These are phyloP conservation scores for Dasysyrphus albostriatus DNA, from an alignment of 2,888 invertebrate genomes.

Conservation along the genomic window DNA sequence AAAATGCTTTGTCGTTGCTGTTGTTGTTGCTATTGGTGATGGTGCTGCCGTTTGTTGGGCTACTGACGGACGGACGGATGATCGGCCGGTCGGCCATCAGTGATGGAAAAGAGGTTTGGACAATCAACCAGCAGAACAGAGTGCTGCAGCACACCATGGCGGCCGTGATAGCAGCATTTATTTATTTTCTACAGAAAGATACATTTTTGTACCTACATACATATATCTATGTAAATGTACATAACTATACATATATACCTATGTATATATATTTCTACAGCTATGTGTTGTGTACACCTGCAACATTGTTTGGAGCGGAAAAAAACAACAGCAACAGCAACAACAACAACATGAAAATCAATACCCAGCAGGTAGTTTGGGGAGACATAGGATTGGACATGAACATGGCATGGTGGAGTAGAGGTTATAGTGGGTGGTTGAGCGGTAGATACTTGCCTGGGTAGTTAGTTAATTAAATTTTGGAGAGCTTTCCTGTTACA, in stretches of 20 bases:
- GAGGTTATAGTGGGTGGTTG: slow-evolving; percentile 35
- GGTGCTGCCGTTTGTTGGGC: slow-evolving; percentile 36
- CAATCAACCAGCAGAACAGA: slow-evolving; percentile 49
- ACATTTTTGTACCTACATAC: slow-evolving; percentile 12
- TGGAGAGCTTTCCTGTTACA: slow-evolving; percentile 26
- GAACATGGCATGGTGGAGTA: slow-evolving; percentile 7
- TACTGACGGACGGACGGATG: slow-evolving; percentile 27
- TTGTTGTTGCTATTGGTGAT: slow-evolving; percentile 40
- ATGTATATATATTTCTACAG: slow-evolving; percentile 23
- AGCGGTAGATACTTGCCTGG: slow-evolving; percentile 38
- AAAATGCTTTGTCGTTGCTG: slow-evolving; percentile 45
- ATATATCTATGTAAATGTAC: slow-evolving; percentile 34
- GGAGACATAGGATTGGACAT: slow-evolving; percentile 5
- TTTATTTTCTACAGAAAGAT: slow-evolving; percentile 54
- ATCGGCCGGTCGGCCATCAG: slow-evolving; percentile 35
- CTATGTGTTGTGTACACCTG: slow-evolving; percentile 63
- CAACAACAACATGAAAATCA: slow-evolving; percentile 56
- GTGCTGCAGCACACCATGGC: slow-evolving; percentile 46
- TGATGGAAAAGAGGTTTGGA: slow-evolving; percentile 59
- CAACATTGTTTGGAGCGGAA: slow-evolving; percentile 57
- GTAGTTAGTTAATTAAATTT: slow-evolving; percentile 37
- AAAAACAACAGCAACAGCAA: slow-evolving; percentile 5
- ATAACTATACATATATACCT: neutral
- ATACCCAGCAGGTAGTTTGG: slow-evolving; percentile 54
- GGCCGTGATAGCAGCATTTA: slow-evolving; percentile 50